Conservation (phyloP, 2,113 vertebrate genomes). For the Hippocampus comes region DNA sequence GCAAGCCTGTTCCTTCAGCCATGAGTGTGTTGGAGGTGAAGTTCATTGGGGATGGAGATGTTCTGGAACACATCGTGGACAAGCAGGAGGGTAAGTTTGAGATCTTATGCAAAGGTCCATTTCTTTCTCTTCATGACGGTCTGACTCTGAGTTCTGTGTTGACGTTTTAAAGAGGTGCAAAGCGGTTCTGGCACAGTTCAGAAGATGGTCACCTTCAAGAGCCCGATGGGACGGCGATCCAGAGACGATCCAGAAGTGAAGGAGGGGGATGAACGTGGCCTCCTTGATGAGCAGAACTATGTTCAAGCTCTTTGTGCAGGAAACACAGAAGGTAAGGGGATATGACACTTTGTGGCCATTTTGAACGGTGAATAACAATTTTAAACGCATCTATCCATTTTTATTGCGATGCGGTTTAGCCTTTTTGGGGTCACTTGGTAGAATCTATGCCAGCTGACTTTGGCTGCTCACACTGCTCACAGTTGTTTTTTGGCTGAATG, state of each 20-base stretch:
- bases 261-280: conserved; percentile 66
- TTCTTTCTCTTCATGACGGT: neutral
- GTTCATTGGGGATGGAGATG: conserved; percentile 87
- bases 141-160: neutral
- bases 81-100: conserved; percentile 76
- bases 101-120: neutral
- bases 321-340: conserved; percentile 72
- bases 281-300: conserved; percentile 79
- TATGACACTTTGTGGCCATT: neutral
- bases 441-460: too few species aligned
- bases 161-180: conserved; percentile 62
- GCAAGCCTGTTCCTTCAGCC: conserved; percentile 16
- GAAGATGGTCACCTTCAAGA: conserved; percentile 72
- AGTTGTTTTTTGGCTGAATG: too few species aligned
- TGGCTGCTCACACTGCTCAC: too few species aligned
- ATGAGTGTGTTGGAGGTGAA: conserved; percentile 80
- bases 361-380: neutral
- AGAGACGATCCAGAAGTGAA: conserved; percentile 41
- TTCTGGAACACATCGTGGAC: conserved; percentile 87
- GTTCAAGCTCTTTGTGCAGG: conserved; percentile 77
- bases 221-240: conserved; percentile 55
- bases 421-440: too few species aligned
- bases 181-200: conserved; percentile 62
- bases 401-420: neutral
- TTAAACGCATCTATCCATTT: neutral